These are phyloP conservation scores for Drosophila hawaiiensis DNA, from an alignment of 2,888 invertebrate genomes.

Conservation along the genomic window DNA sequence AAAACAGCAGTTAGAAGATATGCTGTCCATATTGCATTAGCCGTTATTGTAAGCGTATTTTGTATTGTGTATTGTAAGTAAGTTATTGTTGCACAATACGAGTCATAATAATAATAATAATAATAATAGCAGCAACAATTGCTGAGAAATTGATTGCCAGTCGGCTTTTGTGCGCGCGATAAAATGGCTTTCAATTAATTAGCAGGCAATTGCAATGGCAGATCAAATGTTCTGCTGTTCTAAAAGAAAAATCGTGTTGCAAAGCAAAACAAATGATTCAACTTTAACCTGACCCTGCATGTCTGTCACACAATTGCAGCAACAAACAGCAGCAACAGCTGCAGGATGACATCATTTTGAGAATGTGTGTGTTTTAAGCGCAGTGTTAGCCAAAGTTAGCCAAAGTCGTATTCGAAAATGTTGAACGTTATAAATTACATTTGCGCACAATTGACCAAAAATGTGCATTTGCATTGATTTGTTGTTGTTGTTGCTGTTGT, in stretches of 20 bases:
- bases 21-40: constrained; percentile 54
- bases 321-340: constrained; percentile 38
- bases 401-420: constrained; percentile 24
- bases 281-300: constrained; percentile 84
- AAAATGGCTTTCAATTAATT: constrained; percentile 80
- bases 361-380: constrained; percentile 67
- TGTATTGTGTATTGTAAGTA: background rate
- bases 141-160: constrained; percentile 68
- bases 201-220: constrained; percentile 57
- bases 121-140: constrained; percentile 2
- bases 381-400: constrained; percentile 49
- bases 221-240: constrained; percentile 61
- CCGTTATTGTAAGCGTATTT: constrained; percentile 51
- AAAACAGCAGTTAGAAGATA: constrained; percentile 64
- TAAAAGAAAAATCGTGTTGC: constrained; percentile 78
- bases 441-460: constrained; percentile 74
- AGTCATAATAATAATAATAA: constrained; percentile 6
- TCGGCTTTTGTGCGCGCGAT: constrained; percentile 74
- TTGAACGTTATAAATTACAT: constrained; percentile 77
- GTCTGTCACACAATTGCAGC: constrained; percentile 73
- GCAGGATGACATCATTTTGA: constrained; percentile 71
- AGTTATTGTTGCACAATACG: constrained; percentile 51
- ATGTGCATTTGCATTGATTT: constrained; percentile 79
- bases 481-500: constrained; percentile 5
- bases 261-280: constrained; percentile 78